These are phyloP conservation scores for Zoanthus sociatus DNA, from an alignment of 92 coral and sea anemone genomes.

Conservation along the genomic window DNA sequence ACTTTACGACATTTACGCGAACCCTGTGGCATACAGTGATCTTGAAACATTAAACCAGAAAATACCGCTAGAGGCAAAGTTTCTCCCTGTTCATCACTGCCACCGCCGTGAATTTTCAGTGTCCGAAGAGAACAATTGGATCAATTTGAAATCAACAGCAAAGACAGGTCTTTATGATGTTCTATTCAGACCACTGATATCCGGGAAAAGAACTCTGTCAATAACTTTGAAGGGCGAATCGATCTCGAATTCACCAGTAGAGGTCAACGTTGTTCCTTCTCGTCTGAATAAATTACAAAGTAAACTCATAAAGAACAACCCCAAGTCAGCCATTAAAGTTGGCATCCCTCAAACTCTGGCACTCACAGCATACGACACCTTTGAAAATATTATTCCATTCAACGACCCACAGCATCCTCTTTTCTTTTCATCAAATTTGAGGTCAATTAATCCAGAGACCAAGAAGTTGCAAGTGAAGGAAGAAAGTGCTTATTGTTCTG, in stretches of 20 bases:
- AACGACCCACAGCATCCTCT: neutral
- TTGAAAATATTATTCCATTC: neutral
- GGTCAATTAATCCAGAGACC: neutral
- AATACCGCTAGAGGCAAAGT: no score
- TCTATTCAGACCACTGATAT: slow-evolving; percentile 3
- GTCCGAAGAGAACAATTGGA: neutral
- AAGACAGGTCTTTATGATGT: slow-evolving; percentile 7
- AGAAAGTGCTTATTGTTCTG: neutral
- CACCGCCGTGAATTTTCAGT: neutral
- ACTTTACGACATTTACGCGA: neutral
- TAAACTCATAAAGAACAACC: neutral
- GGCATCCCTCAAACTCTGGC: neutral
- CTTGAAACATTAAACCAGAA: no score
- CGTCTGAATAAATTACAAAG: slow-evolving; percentile 9
- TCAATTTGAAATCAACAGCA: neutral
- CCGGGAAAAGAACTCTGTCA: neutral
- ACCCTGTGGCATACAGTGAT: no score
- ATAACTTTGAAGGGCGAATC: no score
- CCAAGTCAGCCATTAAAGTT: neutral
- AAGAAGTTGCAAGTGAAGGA: neutral
- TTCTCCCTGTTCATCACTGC: neutral
- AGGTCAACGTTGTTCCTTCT: slow-evolving; percentile 1
- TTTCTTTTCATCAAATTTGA: neutral
- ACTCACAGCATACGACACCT: neutral
- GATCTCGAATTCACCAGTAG: neutral